Percentiles rank a stretch among this genome's conserved stretches.
phyloP scores from a whole-genome alignment of 92 coral and sea anemone genomes.

The Zoanthus sansibaricus region DNA sequence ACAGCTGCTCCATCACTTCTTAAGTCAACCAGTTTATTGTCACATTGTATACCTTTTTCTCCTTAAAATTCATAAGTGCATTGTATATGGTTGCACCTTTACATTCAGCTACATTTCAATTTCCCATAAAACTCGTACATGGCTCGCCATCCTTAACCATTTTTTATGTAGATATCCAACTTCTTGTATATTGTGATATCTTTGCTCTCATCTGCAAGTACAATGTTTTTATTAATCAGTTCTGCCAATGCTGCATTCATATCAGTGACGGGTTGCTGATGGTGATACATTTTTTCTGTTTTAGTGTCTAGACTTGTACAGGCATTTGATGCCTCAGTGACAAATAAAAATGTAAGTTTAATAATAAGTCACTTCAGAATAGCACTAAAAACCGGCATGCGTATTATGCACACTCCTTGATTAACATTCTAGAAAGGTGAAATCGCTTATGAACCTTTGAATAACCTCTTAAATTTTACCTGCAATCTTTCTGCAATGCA shows the following conservation, averaged over 20 bases:
- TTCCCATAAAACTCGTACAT: not conserved
- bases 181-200: not conserved
- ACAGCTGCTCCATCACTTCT: not conserved
- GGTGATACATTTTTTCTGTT: constrained; percentile 27
- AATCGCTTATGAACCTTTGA: too few species aligned
- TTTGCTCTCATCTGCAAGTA: not conserved
- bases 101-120: not conserved
- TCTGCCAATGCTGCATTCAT: not conserved
- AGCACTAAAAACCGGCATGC: too few species aligned
- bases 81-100: not conserved
- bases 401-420: too few species aligned
- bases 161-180: not conserved
- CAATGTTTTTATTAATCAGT: not conserved
- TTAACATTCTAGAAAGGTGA: too few species aligned
- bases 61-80: not conserved
- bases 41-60: not conserved
- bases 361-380: too few species aligned
- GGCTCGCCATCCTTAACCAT: not conserved
- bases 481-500: too few species aligned
- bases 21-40: not conserved
- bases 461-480: too few species aligned
- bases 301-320: constrained; percentile 44
- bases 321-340: constrained; percentile 22
- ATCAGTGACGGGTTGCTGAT: not conserved
- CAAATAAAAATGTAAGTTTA: not conserved